A percentile compares a stretch with the other conserved stretches of the same genome.
These are phyloP conservation scores for cattle (Bos taurus) DNA, from an alignment of 2,113 vertebrate genomes.

Conservation along the genomic window ARS-UCD2.0 NC_037330.1:63265001-63265500, in stretches of 20 bases:
- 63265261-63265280: background rate
- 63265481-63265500: background rate
- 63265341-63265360: background rate
- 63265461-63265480: slow-evolving; percentile 5
- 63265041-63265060: background rate
- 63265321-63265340: background rate
- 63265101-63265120: background rate
- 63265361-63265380: background rate
- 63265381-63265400: background rate
- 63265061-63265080: background rate
- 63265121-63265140: background rate
- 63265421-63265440: background rate
- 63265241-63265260: background rate
- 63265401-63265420: background rate
- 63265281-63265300: background rate
- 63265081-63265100: background rate
- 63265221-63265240: background rate
- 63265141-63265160: background rate
- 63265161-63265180: background rate
- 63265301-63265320: background rate
- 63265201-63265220: background rate
- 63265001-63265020: background rate
- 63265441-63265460: background rate
- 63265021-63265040: background rate
- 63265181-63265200: background rate